Evolutionary conservation across 2,888 invertebrate species (phyloP), one percentile per base, ranked within the genome.

Genomic region (Lasioglossum morio): DNA sequence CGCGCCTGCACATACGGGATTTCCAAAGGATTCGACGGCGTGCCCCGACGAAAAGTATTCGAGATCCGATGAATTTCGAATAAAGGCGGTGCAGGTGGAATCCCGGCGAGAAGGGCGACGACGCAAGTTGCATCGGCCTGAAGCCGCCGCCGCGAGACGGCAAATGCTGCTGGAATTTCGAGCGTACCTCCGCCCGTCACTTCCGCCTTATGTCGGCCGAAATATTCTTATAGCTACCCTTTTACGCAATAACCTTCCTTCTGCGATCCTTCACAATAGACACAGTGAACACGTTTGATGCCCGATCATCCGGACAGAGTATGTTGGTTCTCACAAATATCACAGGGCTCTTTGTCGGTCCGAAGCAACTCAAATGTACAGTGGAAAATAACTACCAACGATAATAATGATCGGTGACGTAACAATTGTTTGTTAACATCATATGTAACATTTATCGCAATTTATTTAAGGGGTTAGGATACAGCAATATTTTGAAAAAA

Each of bases 11-110:
- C 79, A 70, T 60, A 74, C 40, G 63, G 72, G 66, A 78, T 80
- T 82, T 87, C 76, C 70, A 87, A 81, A 69, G 77, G 77, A 75
- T 83, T 82, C 57, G 43, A 53, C 66, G 43, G 60, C 46, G 74
- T 70, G 48, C 34, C 23, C 43, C 73, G 73, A 74, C 70, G 82
- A 72, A 79, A 86, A 87, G 82, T 85, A 85, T 87, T 89, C 79
- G 72, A 80, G 85, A 89, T 83, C 89, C 79, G 81, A 87, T 85
- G 83, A 85, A 87, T 87, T 81, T 60, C 85, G 85, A 82, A 82
- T 81, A 84, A 87, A 85, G 53, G 70, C 72, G 76, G 60, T 79
- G 72, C 82, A 80, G 73, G 74, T 66, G 81, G 86, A 84, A 81
- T 86, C 66, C 78, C 14, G 37, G 63, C 19, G 72, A 69, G 69